Base-by-base conservation (phyloP, 2,888 invertebrate genomes). In the Polyommatus icarus region DNA sequence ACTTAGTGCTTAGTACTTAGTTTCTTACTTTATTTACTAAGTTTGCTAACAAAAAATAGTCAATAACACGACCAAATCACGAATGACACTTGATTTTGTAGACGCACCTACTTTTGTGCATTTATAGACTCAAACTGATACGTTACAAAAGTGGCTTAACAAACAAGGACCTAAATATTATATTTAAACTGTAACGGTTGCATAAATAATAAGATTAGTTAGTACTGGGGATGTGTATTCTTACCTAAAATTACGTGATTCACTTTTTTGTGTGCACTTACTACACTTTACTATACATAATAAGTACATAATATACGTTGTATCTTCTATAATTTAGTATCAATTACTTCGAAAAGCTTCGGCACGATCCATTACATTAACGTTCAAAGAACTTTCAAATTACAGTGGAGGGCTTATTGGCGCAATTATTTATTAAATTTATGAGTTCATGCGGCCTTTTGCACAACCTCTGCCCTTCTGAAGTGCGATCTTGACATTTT, bases 401-500 rank as follows among this genome's bases (percentile, higher is more conserved):
- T 67, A 71, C 59, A 67, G 40, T 36, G 71, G 46, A 78, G 76
- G 71, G 71, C 78, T 61, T 57, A 29, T 40, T 36, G 46, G 8
- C 40, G 57, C 46, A 71, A 77, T 77, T 73, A 76, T 29, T 50
- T 24, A 75, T 50, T 57, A 73, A 77, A 72, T 73, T 77, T 77
- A 77, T 57, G 72, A 73, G 72, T 77, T 77, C 76, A 76, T 36
- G 50, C 29, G 71, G 77, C 61, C 71, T 71, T 57, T 81, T 79
- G 85, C 84, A 80, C 80, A 81, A 81, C 80, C 76, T 79, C 80
- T 88, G 89, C 89, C 90, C 90, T 90, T 91, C 90, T 83, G 80
- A 82, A 20, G 75, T 85, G 84, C 85, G 89, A 83, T 88, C 90
- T 90, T 90, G 90, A 90, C 90, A 90, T 83, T 83, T 82, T 79